Evolutionary conservation across 2,113 vertebrate genomes (phyloP).

Genomic region (Piaya cayana): DNA sequence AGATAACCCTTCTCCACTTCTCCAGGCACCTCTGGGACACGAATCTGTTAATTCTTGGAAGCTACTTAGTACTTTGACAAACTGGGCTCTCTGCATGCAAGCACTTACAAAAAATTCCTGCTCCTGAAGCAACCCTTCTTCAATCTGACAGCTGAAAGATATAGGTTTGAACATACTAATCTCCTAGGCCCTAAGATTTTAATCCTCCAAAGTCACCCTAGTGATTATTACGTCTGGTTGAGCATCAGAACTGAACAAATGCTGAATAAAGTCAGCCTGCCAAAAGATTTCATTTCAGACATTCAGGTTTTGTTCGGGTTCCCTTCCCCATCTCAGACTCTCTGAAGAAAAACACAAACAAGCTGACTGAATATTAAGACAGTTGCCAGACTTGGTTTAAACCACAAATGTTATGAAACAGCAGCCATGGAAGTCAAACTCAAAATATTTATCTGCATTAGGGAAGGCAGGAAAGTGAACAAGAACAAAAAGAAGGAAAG

Average conservation of each 20-base stretch:
- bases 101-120: neutral
- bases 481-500: neutral
- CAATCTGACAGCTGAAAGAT: conserved; percentile 64
- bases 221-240: conserved; percentile 50
- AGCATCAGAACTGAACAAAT: conserved; percentile 51
- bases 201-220: conserved; percentile 60
- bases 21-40: conserved; percentile 31
- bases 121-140: conserved; percentile 29
- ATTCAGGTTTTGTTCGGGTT: neutral
- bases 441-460: neutral
- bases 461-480: neutral
- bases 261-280: conserved; percentile 12
- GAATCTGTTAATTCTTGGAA: conserved; percentile 44
- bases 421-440: neutral
- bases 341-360: neutral
- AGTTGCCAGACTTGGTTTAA: neutral
- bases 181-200: conserved; percentile 58
- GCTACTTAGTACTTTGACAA: conserved; percentile 49
- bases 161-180: conserved; percentile 57
- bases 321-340: neutral
- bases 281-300: conserved; percentile 44
- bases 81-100: conserved; percentile 35
- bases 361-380: neutral
- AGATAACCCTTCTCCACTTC: conserved; percentile 57
- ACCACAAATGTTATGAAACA: neutral